phyloP scores from a whole-genome alignment of 1,140 invertebrate genomes.

The Bombus polaris region DNA sequence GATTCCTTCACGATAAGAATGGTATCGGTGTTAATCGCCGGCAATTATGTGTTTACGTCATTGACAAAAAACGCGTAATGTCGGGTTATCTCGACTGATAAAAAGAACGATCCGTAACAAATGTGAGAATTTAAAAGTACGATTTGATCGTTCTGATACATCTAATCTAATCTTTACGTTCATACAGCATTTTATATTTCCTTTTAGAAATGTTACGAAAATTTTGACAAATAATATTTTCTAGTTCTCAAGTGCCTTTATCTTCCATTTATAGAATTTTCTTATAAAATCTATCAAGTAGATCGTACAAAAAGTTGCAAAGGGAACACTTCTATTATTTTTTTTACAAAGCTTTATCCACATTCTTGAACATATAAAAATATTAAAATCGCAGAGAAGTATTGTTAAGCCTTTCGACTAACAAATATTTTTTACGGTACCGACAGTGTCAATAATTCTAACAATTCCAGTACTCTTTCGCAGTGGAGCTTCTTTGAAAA shows the following conservation, averaged over 20 bases:
- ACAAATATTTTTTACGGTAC: not conserved
- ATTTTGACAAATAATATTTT: not conserved
- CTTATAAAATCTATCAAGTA: not conserved
- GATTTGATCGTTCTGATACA: not conserved
- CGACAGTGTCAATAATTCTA: not conserved
- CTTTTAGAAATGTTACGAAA: not conserved
- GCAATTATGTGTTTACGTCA: not conserved
- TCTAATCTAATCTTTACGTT: conserved; percentile 5
- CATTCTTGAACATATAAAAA: too few species aligned
- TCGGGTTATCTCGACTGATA: not conserved
- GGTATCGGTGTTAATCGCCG: not conserved
- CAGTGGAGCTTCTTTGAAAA: not conserved
- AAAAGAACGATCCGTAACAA: not conserved
- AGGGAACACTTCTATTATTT: not conserved
- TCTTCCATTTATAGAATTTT: not conserved
- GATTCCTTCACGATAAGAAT: not conserved
- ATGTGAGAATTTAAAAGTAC: not conserved
- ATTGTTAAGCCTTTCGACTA: too few species aligned
- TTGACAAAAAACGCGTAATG: not conserved
- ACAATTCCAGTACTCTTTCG: not conserved
- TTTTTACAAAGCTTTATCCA: not conserved
- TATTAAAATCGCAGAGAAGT: too few species aligned
- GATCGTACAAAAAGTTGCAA: not conserved
- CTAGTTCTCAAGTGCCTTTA: not conserved
- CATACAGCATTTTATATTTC: too few species aligned